Conservation (phyloP, 2,113 vertebrate species). For the Neomonachus schauinslandi region DNA sequence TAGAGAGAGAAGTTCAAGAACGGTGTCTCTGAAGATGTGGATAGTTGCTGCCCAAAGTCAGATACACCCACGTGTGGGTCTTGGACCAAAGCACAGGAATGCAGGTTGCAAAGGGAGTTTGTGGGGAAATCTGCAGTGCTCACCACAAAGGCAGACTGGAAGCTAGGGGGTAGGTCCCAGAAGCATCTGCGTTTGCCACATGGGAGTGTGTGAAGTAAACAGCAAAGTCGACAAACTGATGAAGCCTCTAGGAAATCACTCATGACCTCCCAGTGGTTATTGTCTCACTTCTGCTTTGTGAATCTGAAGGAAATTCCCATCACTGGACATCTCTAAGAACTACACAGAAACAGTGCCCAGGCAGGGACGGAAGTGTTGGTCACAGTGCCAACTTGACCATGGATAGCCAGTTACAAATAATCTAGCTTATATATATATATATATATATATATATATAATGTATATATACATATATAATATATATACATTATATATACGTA, state of each 20-base stretch:
- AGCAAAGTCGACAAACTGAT: neutral
- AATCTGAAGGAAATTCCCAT: neutral
- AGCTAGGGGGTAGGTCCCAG: neutral
- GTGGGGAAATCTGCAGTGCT: rapidly evolving
- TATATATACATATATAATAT: too few relatives aligned
- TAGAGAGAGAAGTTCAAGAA: neutral
- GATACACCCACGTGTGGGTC: rapidly evolving
- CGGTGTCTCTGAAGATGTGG: neutral
- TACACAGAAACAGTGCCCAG: rapidly evolving
- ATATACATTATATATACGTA: too few relatives aligned
- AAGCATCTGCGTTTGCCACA: neutral
- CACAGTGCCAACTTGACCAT: rapidly evolving
- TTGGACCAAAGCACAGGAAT: neutral
- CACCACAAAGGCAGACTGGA: neutral
- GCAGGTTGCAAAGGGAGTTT: neutral
- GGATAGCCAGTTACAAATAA: rapidly evolving
- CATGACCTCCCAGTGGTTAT: neutral
- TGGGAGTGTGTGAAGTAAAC: neutral
- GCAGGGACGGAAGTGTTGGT: rapidly evolving
- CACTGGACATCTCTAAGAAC: neutral
- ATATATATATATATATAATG: too few relatives aligned
- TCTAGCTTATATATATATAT: neutral
- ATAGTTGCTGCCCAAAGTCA: neutral
- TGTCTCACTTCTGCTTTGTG: neutral
- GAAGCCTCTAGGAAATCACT: neutral